Conservation (phyloP, 2,888 invertebrate genomes). For the Parnassius glacialis region DNA sequence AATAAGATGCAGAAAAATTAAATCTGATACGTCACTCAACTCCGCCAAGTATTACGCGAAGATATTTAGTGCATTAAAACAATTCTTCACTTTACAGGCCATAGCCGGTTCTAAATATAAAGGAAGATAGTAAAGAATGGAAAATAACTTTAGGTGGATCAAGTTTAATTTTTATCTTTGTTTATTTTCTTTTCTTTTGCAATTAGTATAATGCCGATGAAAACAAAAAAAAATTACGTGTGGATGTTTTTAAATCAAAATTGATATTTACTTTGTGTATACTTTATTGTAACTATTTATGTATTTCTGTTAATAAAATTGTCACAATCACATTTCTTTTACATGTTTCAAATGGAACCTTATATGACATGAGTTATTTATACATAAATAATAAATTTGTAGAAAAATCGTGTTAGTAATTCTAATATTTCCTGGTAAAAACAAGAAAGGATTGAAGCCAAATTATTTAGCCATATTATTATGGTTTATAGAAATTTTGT, state of each 20-base stretch:
- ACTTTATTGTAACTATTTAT: constrained; percentile 70
- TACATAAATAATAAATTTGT: too few species aligned
- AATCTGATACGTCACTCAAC: constrained; percentile 69
- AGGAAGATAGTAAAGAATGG: constrained; percentile 53
- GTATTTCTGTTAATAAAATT: constrained; percentile 66
- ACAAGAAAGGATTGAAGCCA: too few species aligned
- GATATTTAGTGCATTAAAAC: constrained; percentile 76
- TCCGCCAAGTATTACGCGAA: constrained; percentile 72
- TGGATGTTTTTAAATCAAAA: constrained; percentile 42
- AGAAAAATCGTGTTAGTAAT: too few species aligned
- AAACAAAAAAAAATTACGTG: constrained; percentile 48
- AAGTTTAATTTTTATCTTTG: constrained; percentile 3
- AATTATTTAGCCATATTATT: too few species aligned
- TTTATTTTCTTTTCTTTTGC: constrained; percentile 28
- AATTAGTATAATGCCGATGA: constrained; percentile 38
- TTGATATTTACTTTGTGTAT: constrained; percentile 58
- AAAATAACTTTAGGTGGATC: constrained; percentile 9
- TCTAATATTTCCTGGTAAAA: too few species aligned
- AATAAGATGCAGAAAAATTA: constrained; percentile 73
- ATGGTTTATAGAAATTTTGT: too few species aligned
- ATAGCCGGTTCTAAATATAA: constrained; percentile 72
- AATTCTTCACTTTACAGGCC: constrained; percentile 77
- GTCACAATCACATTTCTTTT: constrained; percentile 34
- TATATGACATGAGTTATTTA: too few species aligned
- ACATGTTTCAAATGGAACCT: neutral